Evolutionary conservation across 2,797 vertebrate genomes (phyloP), one percentile per base, ranked within the genome.

Genomic region (Enteromius mattozi): DNA sequence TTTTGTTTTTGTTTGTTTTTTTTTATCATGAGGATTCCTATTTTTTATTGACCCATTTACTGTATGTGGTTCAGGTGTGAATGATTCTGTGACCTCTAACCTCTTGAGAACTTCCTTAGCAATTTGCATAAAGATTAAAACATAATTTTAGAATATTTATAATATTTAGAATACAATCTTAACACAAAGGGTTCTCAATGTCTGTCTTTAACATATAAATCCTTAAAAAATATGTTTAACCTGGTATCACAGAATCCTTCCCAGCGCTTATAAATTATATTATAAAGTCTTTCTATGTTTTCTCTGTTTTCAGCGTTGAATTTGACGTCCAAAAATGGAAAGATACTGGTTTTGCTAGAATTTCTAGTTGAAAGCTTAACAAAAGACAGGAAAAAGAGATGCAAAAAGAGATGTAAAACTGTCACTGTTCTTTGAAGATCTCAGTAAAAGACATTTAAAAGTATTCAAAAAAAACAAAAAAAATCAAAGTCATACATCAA

Each of bases 401-500:
- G 47, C 49, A 35, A 75, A 74, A 51, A 51, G 59, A 65, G 56
- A 66, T 65, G 30, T 82, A 66, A 27, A 72, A 76, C 71, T 82
- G 71, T 66, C 59, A 13, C 30, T 40, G 33, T 66, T 51, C 56
- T 76, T 49, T 74, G 54, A 74, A 74, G 21, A 35, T 63, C 70
- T 10, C 16, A 37, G 33, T 65, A 66, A 76, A 76, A 76, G 21
- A 65, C 63, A 80, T 80, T 80, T 80, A 69, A 74, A 74, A 65
- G 27, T 61, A 66, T 33, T 27, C 27, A 33, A 33, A 33, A 33
- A 33, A 33, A 33, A 16, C 42, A 42, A 56, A 17, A 76, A 71
- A 74, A 63, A 72, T 79, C 77, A 66, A 69, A 80, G 79, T 70
- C 65, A 80, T 65, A 56, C 49, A 80, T 80, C 47, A 70, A 70